Base-by-base conservation (phyloP, 1,140 invertebrate genomes). In the Drosophila kepulauana region DNA sequence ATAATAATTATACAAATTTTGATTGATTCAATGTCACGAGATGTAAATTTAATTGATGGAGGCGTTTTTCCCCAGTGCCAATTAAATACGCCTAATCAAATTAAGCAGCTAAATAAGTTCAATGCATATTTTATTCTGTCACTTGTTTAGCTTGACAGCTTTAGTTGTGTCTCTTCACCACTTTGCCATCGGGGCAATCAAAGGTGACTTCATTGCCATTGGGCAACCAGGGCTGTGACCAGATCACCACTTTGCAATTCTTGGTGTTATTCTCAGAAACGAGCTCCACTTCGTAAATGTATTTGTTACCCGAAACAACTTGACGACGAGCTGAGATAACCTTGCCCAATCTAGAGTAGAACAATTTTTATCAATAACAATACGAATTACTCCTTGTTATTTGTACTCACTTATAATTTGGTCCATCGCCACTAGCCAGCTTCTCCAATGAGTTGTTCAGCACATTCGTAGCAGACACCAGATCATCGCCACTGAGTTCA, bases 371-470 rank as follows among this genome's bases (percentile, higher is more conserved):
- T 20, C 20, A 20, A 20, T 20, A 20, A 20, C 2, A 20, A 20
- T 3, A 20, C 20, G 20, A 20, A 20, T 0, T 20, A 20, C 20
- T 20, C 20, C 20, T 20, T 10, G 10, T 11, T 11, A 3, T 63
- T 13, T 11, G 11, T 5, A 78, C 64, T 48, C 33, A 85, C 79
- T 77, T 48, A 35, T 79, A 82, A 41, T 20, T 65, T 33, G 69
- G 79, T 6, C 79, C 78, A 57, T 78, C 79, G 5, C 80, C 78
- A 5, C 59, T 45, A 0, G 74, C 78, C 49, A 86, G 69, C 61
- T 78, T 78, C 0, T 7, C 6, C 1, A 82, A 43, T 1, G 80
- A 80, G 2, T 1, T 46, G 1, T 59, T 56, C 10, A 86, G 15
- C 25, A 38, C 28, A 13, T 25, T 20, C 38, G 69, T 66, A 8